Evolutionary conservation across 2,113 vertebrate species (phyloP).

Genomic region (Coregonus clupeaformis): DNA sequence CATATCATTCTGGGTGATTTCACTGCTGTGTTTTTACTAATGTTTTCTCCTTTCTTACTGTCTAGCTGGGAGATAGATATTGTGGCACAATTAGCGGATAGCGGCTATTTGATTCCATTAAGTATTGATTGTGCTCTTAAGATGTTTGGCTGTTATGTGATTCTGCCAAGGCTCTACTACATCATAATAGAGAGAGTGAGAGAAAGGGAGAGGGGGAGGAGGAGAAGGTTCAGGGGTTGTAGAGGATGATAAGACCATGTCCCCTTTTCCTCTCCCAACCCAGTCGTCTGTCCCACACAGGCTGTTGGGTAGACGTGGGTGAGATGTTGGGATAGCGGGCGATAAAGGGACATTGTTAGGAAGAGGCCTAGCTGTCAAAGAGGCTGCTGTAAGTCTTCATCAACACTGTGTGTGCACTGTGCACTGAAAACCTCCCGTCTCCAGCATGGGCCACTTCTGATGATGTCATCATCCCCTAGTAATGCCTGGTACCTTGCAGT

Average conservation of each 20-base stretch:
- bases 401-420: neutral
- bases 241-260: no score
- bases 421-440: neutral
- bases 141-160: no score
- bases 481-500: neutral
- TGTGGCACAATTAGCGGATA: neutral
- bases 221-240: neutral
- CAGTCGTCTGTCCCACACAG: no score
- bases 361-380: neutral
- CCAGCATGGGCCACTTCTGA: neutral
- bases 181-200: neutral
- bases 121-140: neutral
- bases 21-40: constrained; percentile 1
- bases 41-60: neutral
- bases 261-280: no score
- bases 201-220: no score
- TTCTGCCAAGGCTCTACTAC: no score
- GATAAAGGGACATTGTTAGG: neutral
- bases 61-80: neutral
- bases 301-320: neutral
- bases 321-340: neutral
- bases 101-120: neutral
- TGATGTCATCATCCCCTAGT: neutral
- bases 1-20: neutral
- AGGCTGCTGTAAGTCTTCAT: neutral